These are phyloP conservation scores for Symphodus melops DNA, from an alignment of 2,113 vertebrate species.

Conservation along the genomic window DNA sequence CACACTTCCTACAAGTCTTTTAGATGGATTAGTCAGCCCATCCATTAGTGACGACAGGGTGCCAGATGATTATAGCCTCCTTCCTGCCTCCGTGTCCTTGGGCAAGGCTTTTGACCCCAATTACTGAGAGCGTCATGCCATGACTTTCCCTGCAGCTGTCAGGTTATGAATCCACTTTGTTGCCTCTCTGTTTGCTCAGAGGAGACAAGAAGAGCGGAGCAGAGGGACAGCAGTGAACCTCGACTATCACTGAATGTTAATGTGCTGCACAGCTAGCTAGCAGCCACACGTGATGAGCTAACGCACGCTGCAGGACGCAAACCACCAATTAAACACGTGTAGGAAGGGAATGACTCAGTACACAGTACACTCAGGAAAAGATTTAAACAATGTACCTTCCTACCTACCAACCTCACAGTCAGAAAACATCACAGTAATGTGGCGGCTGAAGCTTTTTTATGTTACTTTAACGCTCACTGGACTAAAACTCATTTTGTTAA, in stretches of 20 bases:
- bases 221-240: background rate
- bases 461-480: no score
- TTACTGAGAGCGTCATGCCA: slow-evolving; percentile 44
- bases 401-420: no score
- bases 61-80: slow-evolving; percentile 47
- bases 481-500: no score
- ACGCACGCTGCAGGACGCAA: background rate
- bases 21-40: slow-evolving; percentile 18
- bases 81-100: slow-evolving; percentile 48
- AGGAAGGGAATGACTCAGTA: no score
- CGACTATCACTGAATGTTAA: slow-evolving; percentile 4
- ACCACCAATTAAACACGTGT: no score
- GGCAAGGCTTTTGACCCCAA: slow-evolving; percentile 67
- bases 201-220: background rate
- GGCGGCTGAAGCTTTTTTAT: no score
- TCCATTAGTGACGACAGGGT: slow-evolving; percentile 35
- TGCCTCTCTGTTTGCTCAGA: slow-evolving; percentile 19
- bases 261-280: background rate
- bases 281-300: background rate
- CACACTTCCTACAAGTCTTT: slow-evolving; percentile 10
- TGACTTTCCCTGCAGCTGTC: slow-evolving; percentile 37
- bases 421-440: no score
- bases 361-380: no score
- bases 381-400: no score
- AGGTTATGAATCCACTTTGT: slow-evolving; percentile 6